Evolutionary conservation across 2,113 vertebrate species (phyloP), one percentile per base, ranked within the genome.

Genomic region (Bucco capensis): DNA sequence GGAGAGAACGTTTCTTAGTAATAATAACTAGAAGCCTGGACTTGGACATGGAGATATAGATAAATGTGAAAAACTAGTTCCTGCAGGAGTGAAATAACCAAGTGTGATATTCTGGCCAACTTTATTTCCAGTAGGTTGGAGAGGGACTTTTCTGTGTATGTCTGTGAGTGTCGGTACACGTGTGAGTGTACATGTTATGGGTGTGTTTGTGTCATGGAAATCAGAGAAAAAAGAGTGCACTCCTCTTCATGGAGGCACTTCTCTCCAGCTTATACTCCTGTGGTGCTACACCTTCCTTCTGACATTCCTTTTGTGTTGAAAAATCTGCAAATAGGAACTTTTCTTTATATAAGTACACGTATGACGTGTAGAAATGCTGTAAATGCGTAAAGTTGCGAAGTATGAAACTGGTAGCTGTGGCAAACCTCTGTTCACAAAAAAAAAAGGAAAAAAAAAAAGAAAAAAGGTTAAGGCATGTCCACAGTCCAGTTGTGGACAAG

Each of bases 111-210:
- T 73, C 21, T 30, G 66, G 38, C 5, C 47, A 79, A 28, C 12
- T 70, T 49, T 31, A 2, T 11, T 24, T 28, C 46, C 35, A 12
- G 2, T 1, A 12, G 37, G 21, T 2, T 70, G 42, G 28, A 57
- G 64, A 60, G 49, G 21, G 17, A 14, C 14, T 3, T 17, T 2
- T 4, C 50, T 35, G 31, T 5, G 21, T 33, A 9, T 35, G 22
- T 4, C 6, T 22, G 12, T 31, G 19, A 14, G n/a, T 4, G n/a
- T 3, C 2, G 12, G 23, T 6, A 28, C 15, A 6, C 3, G 1
- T 2, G 1, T 1, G 3, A 9, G 42, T 30, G 25, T 4, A 3
- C 13, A 4, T 0, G 1, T 22, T n/a, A 8, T 38, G 3, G 0
- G 1, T 16, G 31, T 35, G 31, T 44, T 37, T 53, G 17, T 4